phyloP scores from a whole-genome alignment of 2,888 invertebrate genomes.

The Chrysolina haemoptera region DNA sequence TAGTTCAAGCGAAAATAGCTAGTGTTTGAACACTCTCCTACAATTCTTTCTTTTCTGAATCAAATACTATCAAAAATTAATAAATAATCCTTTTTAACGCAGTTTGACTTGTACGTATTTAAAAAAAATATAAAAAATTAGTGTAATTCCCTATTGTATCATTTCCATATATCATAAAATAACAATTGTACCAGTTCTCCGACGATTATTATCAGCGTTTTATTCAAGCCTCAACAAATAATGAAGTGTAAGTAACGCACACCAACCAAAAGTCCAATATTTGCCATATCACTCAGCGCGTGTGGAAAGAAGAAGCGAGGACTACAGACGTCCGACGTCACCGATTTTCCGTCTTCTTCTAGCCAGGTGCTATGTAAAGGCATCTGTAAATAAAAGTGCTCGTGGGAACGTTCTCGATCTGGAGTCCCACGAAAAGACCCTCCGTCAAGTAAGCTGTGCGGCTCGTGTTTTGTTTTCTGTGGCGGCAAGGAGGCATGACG shows the following conservation, averaged over 20 bases:
- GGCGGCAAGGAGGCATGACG: slow-evolving; percentile 47
- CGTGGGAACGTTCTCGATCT: slow-evolving; percentile 59
- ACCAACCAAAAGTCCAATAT: slow-evolving; percentile 39
- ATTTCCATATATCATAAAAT: background rate
- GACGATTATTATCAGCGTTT: background rate
- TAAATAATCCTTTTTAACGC: too few species aligned
- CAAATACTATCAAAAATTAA: too few species aligned
- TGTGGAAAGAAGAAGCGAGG: slow-evolving; percentile 20
- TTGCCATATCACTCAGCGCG: slow-evolving; percentile 39
- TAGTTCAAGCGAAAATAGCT: too few species aligned
- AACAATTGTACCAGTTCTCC: background rate
- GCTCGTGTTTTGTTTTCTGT: slow-evolving; percentile 56
- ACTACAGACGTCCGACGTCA: slow-evolving; percentile 28
- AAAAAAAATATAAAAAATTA: too few species aligned
- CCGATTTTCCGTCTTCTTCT: slow-evolving; percentile 44
- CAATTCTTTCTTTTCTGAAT: too few species aligned
- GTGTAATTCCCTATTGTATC: too few species aligned
- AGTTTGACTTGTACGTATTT: background rate
- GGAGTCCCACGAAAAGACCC: slow-evolving; percentile 58
- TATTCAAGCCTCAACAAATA: slow-evolving; percentile 16
- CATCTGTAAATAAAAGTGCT: slow-evolving; percentile 55
- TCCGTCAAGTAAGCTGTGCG: slow-evolving; percentile 50
- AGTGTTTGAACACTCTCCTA: too few species aligned
- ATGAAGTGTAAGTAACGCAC: slow-evolving; percentile 25
- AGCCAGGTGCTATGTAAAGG: slow-evolving; percentile 56